Evolutionary conservation across 2,888 invertebrate genomes (phyloP).

Genomic region (Galeopsomyia nigrocyanea): DNA sequence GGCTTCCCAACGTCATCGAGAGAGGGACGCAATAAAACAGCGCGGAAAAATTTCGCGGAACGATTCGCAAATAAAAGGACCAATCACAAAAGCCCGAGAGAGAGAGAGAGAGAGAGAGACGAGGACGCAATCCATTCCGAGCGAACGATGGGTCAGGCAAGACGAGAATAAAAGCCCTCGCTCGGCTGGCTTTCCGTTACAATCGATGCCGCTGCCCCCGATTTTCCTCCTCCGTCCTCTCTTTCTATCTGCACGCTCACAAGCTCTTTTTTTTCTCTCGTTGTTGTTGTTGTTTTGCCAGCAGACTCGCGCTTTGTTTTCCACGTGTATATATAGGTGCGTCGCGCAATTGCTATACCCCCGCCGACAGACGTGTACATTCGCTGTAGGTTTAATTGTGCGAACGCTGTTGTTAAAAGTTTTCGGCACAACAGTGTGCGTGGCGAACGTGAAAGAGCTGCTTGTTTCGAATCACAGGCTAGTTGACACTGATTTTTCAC

Average conservation of each 20-base stretch:
- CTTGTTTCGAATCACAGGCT: no score
- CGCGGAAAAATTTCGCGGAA: not conserved
- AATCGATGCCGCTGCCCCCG: constrained; percentile 10
- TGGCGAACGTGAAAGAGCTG: not conserved
- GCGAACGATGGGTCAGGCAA: constrained; percentile 13
- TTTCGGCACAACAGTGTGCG: not conserved
- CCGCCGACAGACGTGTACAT: no score
- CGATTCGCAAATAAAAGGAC: not conserved
- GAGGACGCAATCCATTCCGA: constrained; percentile 29
- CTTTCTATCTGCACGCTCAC: not conserved
- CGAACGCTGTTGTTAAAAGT: constrained; percentile 6
- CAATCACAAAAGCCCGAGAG: not conserved
- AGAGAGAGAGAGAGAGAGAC: no score
- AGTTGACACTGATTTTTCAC: no score
- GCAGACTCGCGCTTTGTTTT: no score
- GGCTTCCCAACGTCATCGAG: no score
- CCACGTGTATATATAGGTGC: not conserved
- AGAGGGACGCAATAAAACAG: no score
- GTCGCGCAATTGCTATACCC: not conserved
- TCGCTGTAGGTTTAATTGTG: not conserved
- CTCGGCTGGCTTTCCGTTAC: constrained; percentile 29
- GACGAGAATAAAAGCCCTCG: constrained; percentile 27
- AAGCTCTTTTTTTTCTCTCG: not conserved
- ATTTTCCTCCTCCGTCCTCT: constrained; percentile 1
- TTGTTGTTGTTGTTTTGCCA: no score